A percentile compares a stretch with the other conserved stretches of the same genome.
These are phyloP conservation scores for Characodon lateralis DNA, from an alignment of 2,797 vertebrate genomes.

Conservation along the genomic window DNA sequence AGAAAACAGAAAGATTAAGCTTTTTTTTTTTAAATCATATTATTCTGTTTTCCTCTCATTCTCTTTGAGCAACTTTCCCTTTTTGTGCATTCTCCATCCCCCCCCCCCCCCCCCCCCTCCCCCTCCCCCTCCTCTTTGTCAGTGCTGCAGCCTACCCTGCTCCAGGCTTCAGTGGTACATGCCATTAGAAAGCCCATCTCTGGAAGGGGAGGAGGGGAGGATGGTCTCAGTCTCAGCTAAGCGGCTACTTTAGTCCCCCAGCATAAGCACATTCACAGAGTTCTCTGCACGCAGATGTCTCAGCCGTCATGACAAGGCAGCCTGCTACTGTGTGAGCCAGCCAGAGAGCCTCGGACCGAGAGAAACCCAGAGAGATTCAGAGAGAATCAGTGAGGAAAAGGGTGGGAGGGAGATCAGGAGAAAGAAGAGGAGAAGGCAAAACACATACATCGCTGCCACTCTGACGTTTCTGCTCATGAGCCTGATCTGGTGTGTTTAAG, in stretches of 20 bases:
- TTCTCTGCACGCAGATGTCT: constrained; percentile 70
- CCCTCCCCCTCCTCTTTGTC: constrained; percentile 44
- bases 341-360: constrained; percentile 33
- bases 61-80: constrained; percentile 42
- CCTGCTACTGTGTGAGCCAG: constrained; percentile 39
- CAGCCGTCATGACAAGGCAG: constrained; percentile 62
- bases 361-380: constrained; percentile 52
- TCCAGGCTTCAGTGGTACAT: constrained; percentile 87
- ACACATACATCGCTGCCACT: constrained; percentile 61
- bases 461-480: constrained; percentile 65
- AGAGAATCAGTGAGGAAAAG: constrained; percentile 39
- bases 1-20: constrained; percentile 8
- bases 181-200: constrained; percentile 84
- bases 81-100: constrained; percentile 31
- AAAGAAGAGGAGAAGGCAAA: constrained; percentile 61
- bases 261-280: constrained; percentile 86
- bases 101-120: constrained; percentile 33
- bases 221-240: constrained; percentile 80
- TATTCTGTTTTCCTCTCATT: constrained; percentile 1
- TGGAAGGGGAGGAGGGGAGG: constrained; percentile 70
- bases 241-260: constrained; percentile 83
- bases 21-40: not conserved
- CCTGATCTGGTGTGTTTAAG: constrained; percentile 50
- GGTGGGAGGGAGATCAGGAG: constrained; percentile 53
- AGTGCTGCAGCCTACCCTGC: constrained; percentile 83